Conservation (phyloP, 2,888 invertebrate genomes). For the Philereme transversata region DNA sequence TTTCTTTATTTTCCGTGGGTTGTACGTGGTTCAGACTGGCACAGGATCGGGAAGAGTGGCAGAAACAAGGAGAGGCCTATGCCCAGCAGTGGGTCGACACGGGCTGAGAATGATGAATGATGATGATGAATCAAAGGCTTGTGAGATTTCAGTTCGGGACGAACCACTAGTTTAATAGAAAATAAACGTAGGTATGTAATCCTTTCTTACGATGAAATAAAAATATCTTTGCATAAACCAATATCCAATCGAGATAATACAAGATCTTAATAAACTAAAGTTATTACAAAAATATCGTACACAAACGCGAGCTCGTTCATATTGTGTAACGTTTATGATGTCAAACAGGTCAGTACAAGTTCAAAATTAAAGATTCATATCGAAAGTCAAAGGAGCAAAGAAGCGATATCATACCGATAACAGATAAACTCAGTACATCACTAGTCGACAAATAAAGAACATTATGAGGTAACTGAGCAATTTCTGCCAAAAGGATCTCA, state of each 20-base stretch:
- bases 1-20: too few species aligned
- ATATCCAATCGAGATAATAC: constrained; percentile 17
- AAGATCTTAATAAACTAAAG: constrained; percentile 16
- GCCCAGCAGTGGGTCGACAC: too few species aligned
- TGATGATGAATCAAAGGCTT: too few species aligned
- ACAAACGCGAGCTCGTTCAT: constrained; percentile 18
- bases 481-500: constrained; percentile 22
- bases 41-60: too few species aligned
- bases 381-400: constrained; percentile 27
- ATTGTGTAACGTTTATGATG: constrained; percentile 31
- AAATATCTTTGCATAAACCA: constrained; percentile 13
- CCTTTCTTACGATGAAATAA: background rate
- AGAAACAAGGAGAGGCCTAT: too few species aligned
- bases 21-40: too few species aligned
- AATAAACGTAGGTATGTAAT: too few species aligned
- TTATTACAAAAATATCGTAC: constrained; percentile 22
- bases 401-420: constrained; percentile 25
- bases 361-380: constrained; percentile 25
- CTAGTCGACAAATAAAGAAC: constrained; percentile 15
- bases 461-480: constrained; percentile 27
- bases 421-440: constrained; percentile 21
- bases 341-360: constrained; percentile 33
- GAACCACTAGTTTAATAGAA: too few species aligned
- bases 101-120: too few species aligned
- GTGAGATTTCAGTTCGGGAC: too few species aligned